Percentiles rank a stretch among this genome's conserved stretches.
These are phyloP conservation scores for Aelia acuminata DNA, from an alignment of 2,888 invertebrate genomes.

Conservation along the genomic window DNA sequence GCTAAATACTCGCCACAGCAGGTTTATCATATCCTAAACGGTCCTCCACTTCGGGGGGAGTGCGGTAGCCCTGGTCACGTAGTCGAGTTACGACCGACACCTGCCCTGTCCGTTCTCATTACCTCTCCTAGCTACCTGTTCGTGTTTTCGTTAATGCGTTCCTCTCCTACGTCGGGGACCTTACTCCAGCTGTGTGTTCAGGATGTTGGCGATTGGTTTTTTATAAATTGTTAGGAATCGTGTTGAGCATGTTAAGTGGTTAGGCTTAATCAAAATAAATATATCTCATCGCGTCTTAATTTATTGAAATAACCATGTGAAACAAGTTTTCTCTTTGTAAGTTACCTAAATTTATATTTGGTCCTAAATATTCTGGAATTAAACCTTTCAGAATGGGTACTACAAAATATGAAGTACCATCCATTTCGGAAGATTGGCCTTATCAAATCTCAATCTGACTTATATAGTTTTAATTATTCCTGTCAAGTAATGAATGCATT, in stretches of 20 bases:
- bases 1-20: not conserved
- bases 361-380: too few species aligned
- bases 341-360: too few species aligned
- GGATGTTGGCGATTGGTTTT: not conserved
- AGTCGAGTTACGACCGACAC: constrained; percentile 37
- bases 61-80: constrained; percentile 23
- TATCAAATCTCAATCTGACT: too few species aligned
- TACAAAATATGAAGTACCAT: too few species aligned
- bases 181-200: not conserved
- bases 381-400: too few species aligned
- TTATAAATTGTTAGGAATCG: not conserved
- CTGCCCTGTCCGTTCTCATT: constrained; percentile 34
- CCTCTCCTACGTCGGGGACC: not conserved
- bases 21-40: constrained; percentile 26
- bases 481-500: too few species aligned
- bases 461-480: too few species aligned
- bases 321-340: not conserved
- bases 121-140: not conserved
- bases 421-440: too few species aligned
- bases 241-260: not conserved
- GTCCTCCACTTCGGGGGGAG: not conserved
- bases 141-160: constrained; percentile 6
- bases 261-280: not conserved
- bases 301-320: not conserved
- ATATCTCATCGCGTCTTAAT: not conserved